Evolutionary conservation across 2,888 invertebrate genomes (phyloP).

Genomic region (Drosophila hamatofila): DNA sequence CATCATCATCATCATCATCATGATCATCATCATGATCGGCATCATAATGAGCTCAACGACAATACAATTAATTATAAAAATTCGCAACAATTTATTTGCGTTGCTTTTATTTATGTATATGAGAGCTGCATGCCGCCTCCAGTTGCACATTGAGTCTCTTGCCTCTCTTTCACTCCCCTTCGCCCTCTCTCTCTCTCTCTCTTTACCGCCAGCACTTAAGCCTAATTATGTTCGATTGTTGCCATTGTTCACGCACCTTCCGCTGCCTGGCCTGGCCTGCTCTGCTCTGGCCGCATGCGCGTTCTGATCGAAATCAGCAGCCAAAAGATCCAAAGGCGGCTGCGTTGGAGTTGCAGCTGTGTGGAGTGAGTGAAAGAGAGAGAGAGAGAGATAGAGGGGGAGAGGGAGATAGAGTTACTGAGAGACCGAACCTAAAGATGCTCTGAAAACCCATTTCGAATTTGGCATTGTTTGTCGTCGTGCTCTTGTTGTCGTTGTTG

Average conservation of each 20-base stretch:
- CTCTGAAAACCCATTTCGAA: conserved; percentile 46
- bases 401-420: background rate
- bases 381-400: background rate
- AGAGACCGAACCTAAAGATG: conserved; percentile 19
- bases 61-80: conserved; percentile 82
- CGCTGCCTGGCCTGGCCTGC: conserved; percentile 24
- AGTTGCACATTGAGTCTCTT: background rate
- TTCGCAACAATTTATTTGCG: conserved; percentile 80
- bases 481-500: conserved; percentile 20
- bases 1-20: conserved; percentile 48
- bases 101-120: conserved; percentile 64
- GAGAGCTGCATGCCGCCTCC: conserved; percentile 52
- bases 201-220: conserved; percentile 61
- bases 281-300: conserved; percentile 17
- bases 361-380: background rate
- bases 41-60: conserved; percentile 60
- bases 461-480: conserved; percentile 74
- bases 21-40: conserved; percentile 25
- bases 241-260: conserved; percentile 79
- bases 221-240: conserved; percentile 82
- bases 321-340: conserved; percentile 40
- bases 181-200: background rate
- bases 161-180: background rate
- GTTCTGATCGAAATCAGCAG: conserved; percentile 68
- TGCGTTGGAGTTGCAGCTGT: conserved; percentile 45